phyloP scores from a whole-genome alignment of 2,888 invertebrate species.

The Watsonalla cultraria region DNA sequence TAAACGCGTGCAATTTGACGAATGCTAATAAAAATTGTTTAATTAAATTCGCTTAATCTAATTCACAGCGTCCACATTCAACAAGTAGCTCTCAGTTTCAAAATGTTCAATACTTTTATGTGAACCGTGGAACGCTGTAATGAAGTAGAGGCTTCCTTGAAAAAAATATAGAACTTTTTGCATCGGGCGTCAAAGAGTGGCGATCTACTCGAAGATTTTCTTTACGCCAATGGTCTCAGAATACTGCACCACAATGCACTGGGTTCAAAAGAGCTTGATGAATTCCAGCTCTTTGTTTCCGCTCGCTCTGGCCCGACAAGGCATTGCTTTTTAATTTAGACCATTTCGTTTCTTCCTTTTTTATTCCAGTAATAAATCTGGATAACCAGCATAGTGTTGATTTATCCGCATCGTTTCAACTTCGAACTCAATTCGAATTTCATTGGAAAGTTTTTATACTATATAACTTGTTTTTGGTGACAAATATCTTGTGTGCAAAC shows the following conservation, averaged over 20 bases:
- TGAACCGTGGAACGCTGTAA: constrained; percentile 53
- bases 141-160: constrained; percentile 55
- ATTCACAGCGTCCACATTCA: constrained; percentile 59
- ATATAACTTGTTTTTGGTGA: no score
- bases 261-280: constrained; percentile 76
- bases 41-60: constrained; percentile 58
- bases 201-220: constrained; percentile 69
- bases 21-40: constrained; percentile 41
- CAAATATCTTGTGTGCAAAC: neutral
- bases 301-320: constrained; percentile 68
- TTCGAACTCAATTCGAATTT: constrained; percentile 2
- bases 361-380: constrained; percentile 67
- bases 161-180: constrained; percentile 60
- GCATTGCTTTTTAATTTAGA: constrained; percentile 77
- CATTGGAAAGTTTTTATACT: neutral
- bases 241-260: constrained; percentile 63
- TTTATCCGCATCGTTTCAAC: constrained; percentile 19
- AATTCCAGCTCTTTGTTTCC: constrained; percentile 74
- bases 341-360: constrained; percentile 62
- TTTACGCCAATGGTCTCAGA: constrained; percentile 65
- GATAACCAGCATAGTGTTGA: constrained; percentile 41
- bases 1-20: no score
- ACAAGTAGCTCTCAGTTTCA: constrained; percentile 56
- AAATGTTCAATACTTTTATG: constrained; percentile 56
- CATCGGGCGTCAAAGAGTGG: constrained; percentile 70